Evolutionary conservation across 2,113 vertebrate genomes (phyloP).

Genomic region (Crotalus helleri): DNA sequence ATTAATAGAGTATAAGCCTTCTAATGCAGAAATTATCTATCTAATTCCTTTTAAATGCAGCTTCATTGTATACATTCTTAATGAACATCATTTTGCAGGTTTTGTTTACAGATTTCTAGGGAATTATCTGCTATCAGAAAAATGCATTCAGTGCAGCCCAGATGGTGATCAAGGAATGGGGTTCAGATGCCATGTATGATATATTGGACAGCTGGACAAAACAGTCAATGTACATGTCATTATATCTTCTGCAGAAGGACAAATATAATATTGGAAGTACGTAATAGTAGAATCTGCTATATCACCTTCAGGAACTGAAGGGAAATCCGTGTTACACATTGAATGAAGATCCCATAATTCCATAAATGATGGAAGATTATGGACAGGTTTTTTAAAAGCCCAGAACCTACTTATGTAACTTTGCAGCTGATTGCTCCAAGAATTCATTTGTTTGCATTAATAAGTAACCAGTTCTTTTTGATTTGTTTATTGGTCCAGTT

Average conservation of each 20-base stretch:
- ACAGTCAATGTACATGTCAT: background rate
- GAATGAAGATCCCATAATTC: background rate
- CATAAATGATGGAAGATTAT: background rate
- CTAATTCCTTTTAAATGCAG: background rate
- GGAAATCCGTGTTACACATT: background rate
- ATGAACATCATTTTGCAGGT: background rate
- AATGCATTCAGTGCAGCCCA: background rate
- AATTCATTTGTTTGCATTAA: background rate
- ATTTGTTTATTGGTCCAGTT: background rate
- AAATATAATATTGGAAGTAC: background rate
- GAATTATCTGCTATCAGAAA: background rate
- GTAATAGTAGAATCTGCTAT: background rate
- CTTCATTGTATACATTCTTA: background rate
- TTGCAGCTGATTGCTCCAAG: background rate
- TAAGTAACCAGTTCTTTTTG: background rate
- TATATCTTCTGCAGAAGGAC: background rate
- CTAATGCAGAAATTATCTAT: background rate
- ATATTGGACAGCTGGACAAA: background rate
- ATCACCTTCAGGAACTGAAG: background rate
- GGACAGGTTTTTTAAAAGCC: background rate
- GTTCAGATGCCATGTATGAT: background rate
- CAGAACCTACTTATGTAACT: background rate
- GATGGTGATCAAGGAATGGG: background rate
- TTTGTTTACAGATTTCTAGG: background rate
- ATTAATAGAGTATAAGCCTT: background rate